These are phyloP conservation scores for Denticeps clupeoides DNA, from an alignment of 2,797 vertebrate species.

Conservation along the genomic window DNA sequence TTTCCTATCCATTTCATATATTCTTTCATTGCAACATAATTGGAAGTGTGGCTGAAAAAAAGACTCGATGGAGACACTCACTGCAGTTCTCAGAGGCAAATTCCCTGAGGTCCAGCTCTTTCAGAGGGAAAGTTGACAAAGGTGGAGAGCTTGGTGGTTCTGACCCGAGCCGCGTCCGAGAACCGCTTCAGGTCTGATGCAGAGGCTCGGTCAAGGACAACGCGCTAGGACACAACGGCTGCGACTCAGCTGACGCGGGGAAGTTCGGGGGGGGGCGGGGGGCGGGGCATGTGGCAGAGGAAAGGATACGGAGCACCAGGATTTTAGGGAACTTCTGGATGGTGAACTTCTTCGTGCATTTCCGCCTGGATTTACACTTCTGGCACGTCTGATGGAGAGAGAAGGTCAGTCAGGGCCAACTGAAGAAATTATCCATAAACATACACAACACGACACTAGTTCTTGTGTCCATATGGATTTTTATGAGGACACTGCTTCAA, in stretches of 20 bases:
- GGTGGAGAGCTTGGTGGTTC: constrained; percentile 83
- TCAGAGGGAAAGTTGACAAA: constrained; percentile 87
- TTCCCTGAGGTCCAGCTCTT: constrained; percentile 83
- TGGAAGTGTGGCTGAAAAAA: no score
- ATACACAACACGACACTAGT: background rate
- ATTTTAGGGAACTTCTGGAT: constrained; percentile 94
- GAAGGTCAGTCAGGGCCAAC: background rate
- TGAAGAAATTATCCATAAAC: background rate
- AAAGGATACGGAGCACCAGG: constrained; percentile 94
- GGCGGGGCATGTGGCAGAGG: no score
- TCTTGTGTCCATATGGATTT: no score
- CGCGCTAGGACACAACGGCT: background rate
- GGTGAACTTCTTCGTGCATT: constrained; percentile 91
- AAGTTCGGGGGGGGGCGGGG: no score
- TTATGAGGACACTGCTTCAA: no score
- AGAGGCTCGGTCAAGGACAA: constrained; percentile 53
- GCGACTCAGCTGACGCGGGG: no score
- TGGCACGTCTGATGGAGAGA: constrained; percentile 69
- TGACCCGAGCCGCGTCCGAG: constrained; percentile 72
- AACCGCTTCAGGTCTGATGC: constrained; percentile 88
- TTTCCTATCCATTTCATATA: no score
- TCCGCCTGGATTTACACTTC: constrained; percentile 79
- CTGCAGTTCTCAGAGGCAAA: constrained; percentile 77
- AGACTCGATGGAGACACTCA: no score
- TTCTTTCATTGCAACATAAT: no score